phyloP scores from a whole-genome alignment of 2,797 vertebrate species.

The Lemur catta region DNA sequence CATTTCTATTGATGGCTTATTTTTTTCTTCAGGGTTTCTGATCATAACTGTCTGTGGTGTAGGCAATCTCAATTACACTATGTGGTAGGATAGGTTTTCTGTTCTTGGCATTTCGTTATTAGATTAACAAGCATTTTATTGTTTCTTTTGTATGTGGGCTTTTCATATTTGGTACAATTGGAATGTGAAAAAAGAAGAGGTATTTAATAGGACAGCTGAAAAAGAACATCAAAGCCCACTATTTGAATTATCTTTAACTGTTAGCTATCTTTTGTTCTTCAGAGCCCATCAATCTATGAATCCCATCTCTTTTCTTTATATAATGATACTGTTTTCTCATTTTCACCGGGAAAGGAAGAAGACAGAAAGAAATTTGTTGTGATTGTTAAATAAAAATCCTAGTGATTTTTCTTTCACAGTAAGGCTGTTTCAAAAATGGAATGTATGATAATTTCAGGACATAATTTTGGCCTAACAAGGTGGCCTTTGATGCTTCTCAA shows the following conservation, averaged over 20 bases:
- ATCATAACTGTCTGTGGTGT: slow-evolving; percentile 61
- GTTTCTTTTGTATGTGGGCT: slow-evolving; percentile 64
- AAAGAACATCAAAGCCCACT: slow-evolving; percentile 46
- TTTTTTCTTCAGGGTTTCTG: slow-evolving; percentile 53
- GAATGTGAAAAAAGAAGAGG: slow-evolving; percentile 43
- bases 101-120: slow-evolving; percentile 64
- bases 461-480: background rate
- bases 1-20: slow-evolving; percentile 63
- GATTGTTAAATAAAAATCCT: slow-evolving; percentile 49
- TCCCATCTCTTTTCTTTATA: slow-evolving; percentile 30
- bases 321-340: slow-evolving; percentile 50
- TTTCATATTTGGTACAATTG: slow-evolving; percentile 65
- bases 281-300: background rate
- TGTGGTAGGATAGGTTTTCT: slow-evolving; percentile 50
- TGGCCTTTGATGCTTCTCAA: background rate
- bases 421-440: slow-evolving; percentile 12
- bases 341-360: slow-evolving; percentile 36
- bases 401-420: slow-evolving; percentile 9
- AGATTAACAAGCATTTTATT: slow-evolving; percentile 71
- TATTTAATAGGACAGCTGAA: slow-evolving; percentile 47
- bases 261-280: slow-evolving; percentile 54
- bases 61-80: slow-evolving; percentile 61
- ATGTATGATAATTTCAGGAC: background rate
- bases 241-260: slow-evolving; percentile 50
- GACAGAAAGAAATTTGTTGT: slow-evolving; percentile 10